Percentiles rank a stretch among this genome's conserved stretches.
phyloP scores from a whole-genome alignment of 2,113 vertebrate genomes.

The Xenus cinereus region DNA sequence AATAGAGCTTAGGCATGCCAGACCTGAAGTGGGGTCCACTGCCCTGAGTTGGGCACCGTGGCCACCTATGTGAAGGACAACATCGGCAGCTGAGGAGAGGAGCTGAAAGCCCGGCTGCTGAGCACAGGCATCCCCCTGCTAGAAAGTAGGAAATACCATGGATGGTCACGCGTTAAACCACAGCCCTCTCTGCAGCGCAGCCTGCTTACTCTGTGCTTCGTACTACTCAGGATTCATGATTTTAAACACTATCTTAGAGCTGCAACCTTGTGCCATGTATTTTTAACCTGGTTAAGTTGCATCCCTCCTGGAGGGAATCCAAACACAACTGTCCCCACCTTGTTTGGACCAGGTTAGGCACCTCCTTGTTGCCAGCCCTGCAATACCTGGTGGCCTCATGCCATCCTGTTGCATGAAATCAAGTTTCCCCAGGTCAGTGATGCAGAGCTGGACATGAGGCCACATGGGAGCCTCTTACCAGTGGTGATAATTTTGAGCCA shows the following conservation, averaged over 20 bases:
- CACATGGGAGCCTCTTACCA: rapidly evolving
- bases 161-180: neutral
- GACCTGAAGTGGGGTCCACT: neutral
- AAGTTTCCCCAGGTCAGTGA: neutral
- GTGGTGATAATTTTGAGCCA: neutral
- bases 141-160: neutral
- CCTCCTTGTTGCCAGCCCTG: neutral
- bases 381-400: neutral
- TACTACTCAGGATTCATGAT: neutral
- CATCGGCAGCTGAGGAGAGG: neutral
- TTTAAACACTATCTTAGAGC: neutral
- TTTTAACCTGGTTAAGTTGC: neutral
- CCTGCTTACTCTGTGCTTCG: neutral
- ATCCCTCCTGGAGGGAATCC: neutral
- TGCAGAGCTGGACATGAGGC: neutral
- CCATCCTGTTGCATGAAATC: neutral
- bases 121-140: neutral
- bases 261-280: neutral
- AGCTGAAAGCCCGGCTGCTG: neutral
- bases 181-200: neutral
- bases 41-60: neutral
- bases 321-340: neutral
- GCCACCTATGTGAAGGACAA: neutral
- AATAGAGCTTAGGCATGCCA: neutral
- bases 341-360: neutral